Evolutionary conservation across 1,140 invertebrate species (phyloP), one percentile per base, ranked within the genome.

Genomic region (Drosophila neocordata): DNA sequence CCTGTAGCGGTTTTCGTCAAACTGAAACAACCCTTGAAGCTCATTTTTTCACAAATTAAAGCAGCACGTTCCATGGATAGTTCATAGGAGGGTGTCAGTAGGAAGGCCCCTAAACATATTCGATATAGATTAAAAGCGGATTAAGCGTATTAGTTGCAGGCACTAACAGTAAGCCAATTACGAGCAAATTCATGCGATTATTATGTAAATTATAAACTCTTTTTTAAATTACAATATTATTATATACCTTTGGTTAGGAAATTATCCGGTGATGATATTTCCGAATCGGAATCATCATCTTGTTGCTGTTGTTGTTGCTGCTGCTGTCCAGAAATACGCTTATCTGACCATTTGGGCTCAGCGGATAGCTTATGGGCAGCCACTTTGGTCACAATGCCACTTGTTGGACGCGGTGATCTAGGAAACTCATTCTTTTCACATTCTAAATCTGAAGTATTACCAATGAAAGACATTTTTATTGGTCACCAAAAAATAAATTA

Each of bases 1-100:
- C 96, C 96, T 52, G 96, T 97, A 62, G 96, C 96, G 1, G 96
- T 97, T 93, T 96, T 96, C 44, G 96, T 96, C 74, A 97, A 93
- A 68, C 95, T 96, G 92, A 96, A 96, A 79, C 95, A 95, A 35
- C 96, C 96, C 75, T 95, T 95, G 91, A 96, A 96, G 92, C 95
- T 96, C 94, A 97, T 96, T 92, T 96, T 96, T 92, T 97, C 96
- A 91, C 96, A 96, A 74, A 97, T 96, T 76, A 95, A 93, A n/a
- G 95, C 95, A 0, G 96, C 96, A 74, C 96, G 96, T 91, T 97
- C 96, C 93, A 96, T 94, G 81, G 94, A 96, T 66, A 97, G 93
- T 81, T 96, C 96, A 91, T 96, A 95, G 59, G 95, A 96, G 22
- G 96, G 96, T 48, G 96, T 97, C 63, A 97, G 92, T 48, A 97